A percentile compares a stretch with the other conserved stretches of the same genome.
These are phyloP conservation scores for Leptopilina syphax DNA, from an alignment of 2,888 invertebrate species.

Conservation along the genomic window DNA sequence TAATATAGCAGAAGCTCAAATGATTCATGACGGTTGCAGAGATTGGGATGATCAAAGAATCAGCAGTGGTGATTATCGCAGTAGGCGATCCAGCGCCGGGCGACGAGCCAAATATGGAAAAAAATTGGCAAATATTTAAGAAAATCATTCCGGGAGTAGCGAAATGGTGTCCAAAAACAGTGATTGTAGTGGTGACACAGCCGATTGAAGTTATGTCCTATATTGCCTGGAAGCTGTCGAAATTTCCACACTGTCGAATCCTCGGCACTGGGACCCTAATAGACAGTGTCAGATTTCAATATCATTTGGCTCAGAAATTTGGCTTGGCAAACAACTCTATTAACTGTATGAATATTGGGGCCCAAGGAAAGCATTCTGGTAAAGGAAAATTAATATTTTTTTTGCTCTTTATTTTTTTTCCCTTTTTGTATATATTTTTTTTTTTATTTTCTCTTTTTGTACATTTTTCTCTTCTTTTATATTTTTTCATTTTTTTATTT, in stretches of 20 bases:
- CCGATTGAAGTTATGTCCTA: constrained; percentile 80
- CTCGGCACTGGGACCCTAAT: constrained; percentile 80
- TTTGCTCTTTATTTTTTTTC: no score
- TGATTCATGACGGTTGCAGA: constrained; percentile 56
- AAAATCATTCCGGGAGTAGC: constrained; percentile 66
- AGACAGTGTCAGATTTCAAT: constrained; percentile 80
- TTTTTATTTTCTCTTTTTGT: no score
- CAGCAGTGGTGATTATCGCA: constrained; percentile 68
- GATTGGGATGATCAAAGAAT: constrained; percentile 66
- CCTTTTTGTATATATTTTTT: no score
- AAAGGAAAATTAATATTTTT: constrained; percentile 25
- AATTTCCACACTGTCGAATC: constrained; percentile 79
- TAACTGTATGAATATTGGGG: constrained; percentile 80
- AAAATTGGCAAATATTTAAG: constrained; percentile 64
- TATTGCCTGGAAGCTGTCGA: constrained; percentile 80
- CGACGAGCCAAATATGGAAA: constrained; percentile 60
- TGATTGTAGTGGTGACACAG: constrained; percentile 68
- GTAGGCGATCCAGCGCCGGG: constrained; percentile 57
- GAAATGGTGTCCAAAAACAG: constrained; percentile 65
- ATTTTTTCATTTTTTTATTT: no score
- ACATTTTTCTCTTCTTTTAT: no score
- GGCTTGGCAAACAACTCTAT: constrained; percentile 78
- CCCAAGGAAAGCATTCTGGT: constrained; percentile 79
- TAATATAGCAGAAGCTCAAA: background rate
- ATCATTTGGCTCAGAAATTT: constrained; percentile 78